Conservation (phyloP, 2,888 invertebrate genomes). For the Zonitis immaculata region DNA sequence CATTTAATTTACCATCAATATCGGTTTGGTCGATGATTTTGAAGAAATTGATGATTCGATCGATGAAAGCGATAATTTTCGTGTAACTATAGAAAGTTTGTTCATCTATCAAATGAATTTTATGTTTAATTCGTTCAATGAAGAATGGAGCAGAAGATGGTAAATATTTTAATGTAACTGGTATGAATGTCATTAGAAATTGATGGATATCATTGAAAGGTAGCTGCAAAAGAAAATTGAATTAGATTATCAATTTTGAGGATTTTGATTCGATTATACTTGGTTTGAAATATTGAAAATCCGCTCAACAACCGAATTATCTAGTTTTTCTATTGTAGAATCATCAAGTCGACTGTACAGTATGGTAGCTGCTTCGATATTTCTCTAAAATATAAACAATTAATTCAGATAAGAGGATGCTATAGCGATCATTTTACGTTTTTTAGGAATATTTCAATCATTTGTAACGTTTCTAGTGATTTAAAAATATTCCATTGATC, state of each 20-base stretch:
- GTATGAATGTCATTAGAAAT: constrained; percentile 37
- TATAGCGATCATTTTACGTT: constrained; percentile 37
- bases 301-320: constrained; percentile 26
- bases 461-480: neutral
- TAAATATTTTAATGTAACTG: constrained; percentile 30
- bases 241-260: constrained; percentile 19
- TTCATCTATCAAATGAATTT: constrained; percentile 32
- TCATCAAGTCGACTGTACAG: constrained; percentile 35
- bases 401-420: neutral
- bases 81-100: constrained; percentile 11
- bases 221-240: constrained; percentile 31
- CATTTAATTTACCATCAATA: constrained; percentile 25
- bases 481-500: neutral
- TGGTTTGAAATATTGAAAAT: constrained; percentile 31
- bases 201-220: constrained; percentile 19
- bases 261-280: constrained; percentile 23
- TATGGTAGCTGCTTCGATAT: constrained; percentile 38
- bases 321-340: constrained; percentile 21
- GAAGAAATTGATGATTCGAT: constrained; percentile 23
- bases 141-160: constrained; percentile 32
- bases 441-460: constrained; percentile 36
- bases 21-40: constrained; percentile 16
- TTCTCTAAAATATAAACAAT: constrained; percentile 29
- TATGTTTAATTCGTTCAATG: constrained; percentile 34
- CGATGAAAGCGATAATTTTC: constrained; percentile 19